A percentile compares a stretch with the other conserved stretches of the same genome.
These are phyloP conservation scores for Entomobrya multifasciata DNA, from an alignment of 2,888 invertebrate species.

Conservation along the genomic window DNA sequence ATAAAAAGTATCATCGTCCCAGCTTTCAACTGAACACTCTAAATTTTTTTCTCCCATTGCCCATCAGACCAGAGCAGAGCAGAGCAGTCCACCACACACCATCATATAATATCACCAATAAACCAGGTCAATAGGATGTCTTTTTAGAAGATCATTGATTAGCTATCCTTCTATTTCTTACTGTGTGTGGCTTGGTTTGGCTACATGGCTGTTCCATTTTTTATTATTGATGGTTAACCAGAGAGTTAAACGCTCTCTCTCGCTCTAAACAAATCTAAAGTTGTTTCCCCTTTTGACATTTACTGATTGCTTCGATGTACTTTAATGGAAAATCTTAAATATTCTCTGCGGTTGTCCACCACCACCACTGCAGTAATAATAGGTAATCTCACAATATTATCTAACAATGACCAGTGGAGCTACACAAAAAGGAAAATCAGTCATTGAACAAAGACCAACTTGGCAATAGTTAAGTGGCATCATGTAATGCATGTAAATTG, in stretches of 20 bases:
- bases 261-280: no score
- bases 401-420: slow-evolving; percentile 29
- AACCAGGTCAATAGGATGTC: slow-evolving; percentile 69
- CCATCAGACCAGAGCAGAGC: background rate
- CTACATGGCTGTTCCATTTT: background rate
- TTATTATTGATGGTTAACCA: no score
- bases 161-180: slow-evolving; percentile 49
- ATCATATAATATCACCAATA: slow-evolving; percentile 42
- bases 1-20: slow-evolving; percentile 3
- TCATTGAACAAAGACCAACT: no score
- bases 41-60: slow-evolving; percentile 56
- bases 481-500: no score
- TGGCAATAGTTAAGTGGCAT: no score
- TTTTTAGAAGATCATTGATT: slow-evolving; percentile 64
- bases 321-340: slow-evolving; percentile 65
- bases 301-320: slow-evolving; percentile 71
- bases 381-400: slow-evolving; percentile 58
- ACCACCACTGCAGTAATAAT: no score
- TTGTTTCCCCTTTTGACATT: slow-evolving; percentile 69
- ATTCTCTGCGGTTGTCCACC: slow-evolving; percentile 72
- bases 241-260: no score
- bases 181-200: slow-evolving; percentile 37
- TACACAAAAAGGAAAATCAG: no score
- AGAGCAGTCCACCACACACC: no score
- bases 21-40: slow-evolving; percentile 36